Conservation (phyloP, 64 coral and sea anemone genomes). For the Stichodactyla helianthus region DNA sequence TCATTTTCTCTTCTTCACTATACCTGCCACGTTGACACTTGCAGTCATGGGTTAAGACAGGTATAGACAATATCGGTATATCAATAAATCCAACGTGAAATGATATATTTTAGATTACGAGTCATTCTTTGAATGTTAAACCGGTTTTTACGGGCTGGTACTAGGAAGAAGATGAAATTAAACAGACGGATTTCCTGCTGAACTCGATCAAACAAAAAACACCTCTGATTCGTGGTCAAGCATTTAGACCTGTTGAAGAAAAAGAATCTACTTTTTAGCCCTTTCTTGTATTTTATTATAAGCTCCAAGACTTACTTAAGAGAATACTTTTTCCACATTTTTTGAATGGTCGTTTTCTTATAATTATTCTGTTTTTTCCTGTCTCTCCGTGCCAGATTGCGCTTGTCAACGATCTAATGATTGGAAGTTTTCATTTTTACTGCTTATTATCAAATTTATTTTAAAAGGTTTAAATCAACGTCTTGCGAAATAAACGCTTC, state of each 20-base stretch:
- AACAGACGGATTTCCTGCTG: not conserved
- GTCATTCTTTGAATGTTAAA: not conserved
- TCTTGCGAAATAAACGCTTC: too few relatives aligned
- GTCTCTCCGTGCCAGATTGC: too few relatives aligned
- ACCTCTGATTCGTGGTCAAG: not conserved
- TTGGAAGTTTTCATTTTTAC: too few relatives aligned
- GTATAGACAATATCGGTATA: not conserved
- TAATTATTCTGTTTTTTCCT: too few relatives aligned
- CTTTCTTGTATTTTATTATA: too few relatives aligned
- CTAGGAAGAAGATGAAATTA: not conserved
- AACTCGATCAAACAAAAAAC: not conserved
- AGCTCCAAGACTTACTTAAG: too few relatives aligned
- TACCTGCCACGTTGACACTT: slow-evolving; percentile 11
- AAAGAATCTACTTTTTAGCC: too few relatives aligned
- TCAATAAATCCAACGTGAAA: not conserved
- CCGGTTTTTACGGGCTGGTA: not conserved
- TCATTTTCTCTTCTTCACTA: not conserved
- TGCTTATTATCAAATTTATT: too few relatives aligned
- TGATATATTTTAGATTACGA: slow-evolving; percentile 13
- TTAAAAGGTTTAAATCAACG: too few relatives aligned
- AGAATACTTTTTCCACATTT: too few relatives aligned
- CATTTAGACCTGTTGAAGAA: not conserved
- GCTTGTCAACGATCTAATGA: too few relatives aligned
- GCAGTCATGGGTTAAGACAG: not conserved
- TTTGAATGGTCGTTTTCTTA: too few relatives aligned